Base-by-base conservation (phyloP, 92 coral and sea anemone species). In the Phenganax stokvisi region DNA sequence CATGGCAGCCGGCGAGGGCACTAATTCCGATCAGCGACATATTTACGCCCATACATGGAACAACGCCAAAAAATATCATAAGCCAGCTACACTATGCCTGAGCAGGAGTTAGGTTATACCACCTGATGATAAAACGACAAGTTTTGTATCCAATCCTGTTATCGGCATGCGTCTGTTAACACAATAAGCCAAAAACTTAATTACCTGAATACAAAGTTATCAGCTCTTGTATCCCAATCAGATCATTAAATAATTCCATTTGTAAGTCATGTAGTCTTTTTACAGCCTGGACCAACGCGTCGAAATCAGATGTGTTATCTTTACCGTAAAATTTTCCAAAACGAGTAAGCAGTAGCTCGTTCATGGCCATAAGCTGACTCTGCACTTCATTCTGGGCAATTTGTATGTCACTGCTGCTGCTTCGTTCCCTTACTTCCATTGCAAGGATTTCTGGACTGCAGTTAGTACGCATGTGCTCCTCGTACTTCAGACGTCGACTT, bases 381-480 rank as follows among this genome's bases (percentile, higher is more conserved):
- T 65, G 74, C 9, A 65, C 56, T 52, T 79, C 83, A 30, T 47
- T 5, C 63, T 79, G 31, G 0, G 83, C 74, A 5, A 51, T 63
- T 16, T 79, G 58, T 55, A 62, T 59, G 0, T 67, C 59, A 27
- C 74, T 62, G 3, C 8, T 9, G 9, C 17, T 51, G 44, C 51
- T 54, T 15, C 73, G 31, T 30, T 44, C 74, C 30, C 51, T 47
- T 11, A 65, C 72, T 52, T 55, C 71, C 12, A 63, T 65, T 81
- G 77, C 71, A 20, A 62, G 82, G 10, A 79, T 92, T 56, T 91
- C 97, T 0, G 98, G 98, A 58, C 89, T 86, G 70, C 98, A 94
- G 37, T 89, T 84, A 6, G 91, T 92, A 76, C 88, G 85, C 77
- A 94, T 89, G 84, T 77, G 86, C 84, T 89, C 89, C 9, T 92